These are phyloP conservation scores for Epirrhoe alternata DNA, from an alignment of 2,888 invertebrate genomes.

Conservation along the genomic window DNA sequence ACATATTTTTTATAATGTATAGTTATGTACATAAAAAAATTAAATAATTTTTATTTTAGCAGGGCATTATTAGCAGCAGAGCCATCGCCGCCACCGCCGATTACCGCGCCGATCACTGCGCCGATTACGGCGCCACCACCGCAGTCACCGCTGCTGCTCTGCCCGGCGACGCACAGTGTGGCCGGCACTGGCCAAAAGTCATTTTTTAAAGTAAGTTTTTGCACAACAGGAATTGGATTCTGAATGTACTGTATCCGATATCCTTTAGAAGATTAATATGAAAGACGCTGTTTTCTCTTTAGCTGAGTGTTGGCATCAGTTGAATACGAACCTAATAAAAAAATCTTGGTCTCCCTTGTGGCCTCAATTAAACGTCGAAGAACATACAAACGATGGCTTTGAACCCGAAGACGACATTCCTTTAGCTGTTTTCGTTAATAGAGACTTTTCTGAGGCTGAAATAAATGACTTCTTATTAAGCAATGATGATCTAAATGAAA, in stretches of 20 bases:
- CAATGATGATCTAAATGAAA: slow-evolving; percentile 26
- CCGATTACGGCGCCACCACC: too few relatives aligned
- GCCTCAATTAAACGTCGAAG: slow-evolving; percentile 4
- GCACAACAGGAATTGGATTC: slow-evolving; percentile 3
- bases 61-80: too few relatives aligned
- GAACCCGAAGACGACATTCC: slow-evolving; percentile 23
- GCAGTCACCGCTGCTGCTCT: too few relatives aligned
- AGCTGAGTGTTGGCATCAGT: slow-evolving; percentile 17
- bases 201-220: slow-evolving; percentile 7
- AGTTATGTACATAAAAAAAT: too few relatives aligned
- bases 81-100: too few relatives aligned
- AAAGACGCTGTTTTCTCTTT: slow-evolving; percentile 22
- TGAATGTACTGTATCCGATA: slow-evolving; percentile 42
- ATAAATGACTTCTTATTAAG: slow-evolving; percentile 25
- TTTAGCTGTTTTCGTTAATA: slow-evolving; percentile 17
- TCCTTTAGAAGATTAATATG: slow-evolving; percentile 40
- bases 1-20: too few relatives aligned
- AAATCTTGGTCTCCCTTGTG: slow-evolving; percentile 13
- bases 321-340: slow-evolving; percentile 15
- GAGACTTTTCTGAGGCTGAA: slow-evolving; percentile 25
- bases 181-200: too few relatives aligned
- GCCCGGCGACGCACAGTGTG: too few relatives aligned
- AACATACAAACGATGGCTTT: slow-evolving; percentile 10
- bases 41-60: too few relatives aligned
- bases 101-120: too few relatives aligned